phyloP scores from a whole-genome alignment of 2,888 invertebrate genomes.

The Ormyrus labotus region DNA sequence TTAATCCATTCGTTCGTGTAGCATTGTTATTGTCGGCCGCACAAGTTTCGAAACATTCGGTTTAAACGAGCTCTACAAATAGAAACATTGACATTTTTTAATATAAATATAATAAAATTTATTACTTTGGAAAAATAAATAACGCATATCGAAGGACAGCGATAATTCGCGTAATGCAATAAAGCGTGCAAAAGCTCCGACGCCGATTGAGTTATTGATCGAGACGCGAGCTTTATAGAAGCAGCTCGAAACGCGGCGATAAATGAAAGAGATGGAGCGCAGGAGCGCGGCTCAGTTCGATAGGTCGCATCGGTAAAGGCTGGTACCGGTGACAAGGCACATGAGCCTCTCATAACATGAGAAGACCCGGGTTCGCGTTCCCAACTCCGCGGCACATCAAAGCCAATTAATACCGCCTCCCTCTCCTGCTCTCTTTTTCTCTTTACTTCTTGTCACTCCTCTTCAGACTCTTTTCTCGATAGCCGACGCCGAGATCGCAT shows the following conservation, averaged over 20 bases:
- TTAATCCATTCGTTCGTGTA: background rate
- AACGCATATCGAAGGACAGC: no score
- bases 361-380: conserved; percentile 61
- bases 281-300: conserved; percentile 66
- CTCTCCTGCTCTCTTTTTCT: conserved; percentile 44
- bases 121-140: no score
- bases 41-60: no score
- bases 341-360: conserved; percentile 67
- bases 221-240: background rate
- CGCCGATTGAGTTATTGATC: no score
- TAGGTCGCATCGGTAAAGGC: conserved; percentile 63
- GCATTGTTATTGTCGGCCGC: background rate
- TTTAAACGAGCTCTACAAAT: no score
- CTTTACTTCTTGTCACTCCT: conserved; percentile 47
- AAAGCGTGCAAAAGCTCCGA: no score
- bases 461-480: conserved; percentile 41
- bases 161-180: no score
- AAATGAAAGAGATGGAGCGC: conserved; percentile 58
- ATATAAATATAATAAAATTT: no score
- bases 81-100: no score
- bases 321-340: conserved; percentile 70
- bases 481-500: background rate
- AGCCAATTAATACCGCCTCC: conserved; percentile 66
- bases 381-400: conserved; percentile 70
- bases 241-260: background rate